Evolutionary conservation across 2,113 vertebrate genomes (phyloP), one percentile per base, ranked within the genome.

Genomic region (Fukomys damarensis): DNA sequence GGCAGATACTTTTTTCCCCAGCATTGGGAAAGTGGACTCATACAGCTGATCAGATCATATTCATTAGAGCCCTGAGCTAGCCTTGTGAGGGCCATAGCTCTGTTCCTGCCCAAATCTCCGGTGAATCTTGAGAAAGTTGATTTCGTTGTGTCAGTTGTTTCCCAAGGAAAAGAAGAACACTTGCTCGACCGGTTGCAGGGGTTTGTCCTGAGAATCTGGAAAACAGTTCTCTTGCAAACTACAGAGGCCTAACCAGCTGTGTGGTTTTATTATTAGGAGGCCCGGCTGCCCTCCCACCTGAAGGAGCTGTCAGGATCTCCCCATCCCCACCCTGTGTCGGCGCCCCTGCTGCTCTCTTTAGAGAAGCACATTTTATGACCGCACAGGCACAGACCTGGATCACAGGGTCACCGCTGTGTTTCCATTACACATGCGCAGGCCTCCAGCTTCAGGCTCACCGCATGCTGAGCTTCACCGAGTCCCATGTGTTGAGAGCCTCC

Each of bases 341-440:
- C 61, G 59, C 9, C 70, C 76, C 61, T 35, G 30, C 84, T 49
- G 49, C 77, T 97, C 35, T 83, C 77, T 92, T 94, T 77, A 82
- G 81, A 97, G 93, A 97, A 97, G 65, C 82, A 61, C 38, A 13
- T 89, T 97, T 95, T 96, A 93, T 95, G 90, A 72, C 20, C 32
- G 82, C 61, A 72, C 76, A 79, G 97, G 94, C 68, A 61, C 86
- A 84, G 92, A 94, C 95, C 90, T 63, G 94, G 97, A 97, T 97
- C 89, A 58, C 1, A 81, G 94, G 96, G 90, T 97, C 94, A 87
- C 84, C 89, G 94, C 97, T 97, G 96, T 97, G 94, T 98, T 98
- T 98, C 97, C 96, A 97, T 97, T 94, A 91, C 95, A 96, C 98
- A 98, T 98, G 93, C 97, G 97, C 89, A 97, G 96, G 97, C 97